Conservation (phyloP, 1,140 invertebrate species). For the Andricus grossulariae region DNA sequence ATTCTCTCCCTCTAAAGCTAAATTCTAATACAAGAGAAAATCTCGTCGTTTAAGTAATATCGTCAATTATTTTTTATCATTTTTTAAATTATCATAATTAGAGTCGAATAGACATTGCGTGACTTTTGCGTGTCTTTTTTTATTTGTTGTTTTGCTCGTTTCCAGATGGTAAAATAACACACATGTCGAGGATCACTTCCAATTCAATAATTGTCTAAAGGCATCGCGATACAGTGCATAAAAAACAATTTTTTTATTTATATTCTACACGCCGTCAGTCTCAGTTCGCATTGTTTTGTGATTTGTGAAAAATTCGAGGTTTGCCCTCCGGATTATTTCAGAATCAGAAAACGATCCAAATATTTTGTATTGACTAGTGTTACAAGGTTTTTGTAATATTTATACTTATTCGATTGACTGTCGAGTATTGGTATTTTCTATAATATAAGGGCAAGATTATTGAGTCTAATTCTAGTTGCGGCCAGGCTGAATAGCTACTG, state of each 20-base stretch:
- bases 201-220: conserved; percentile 20
- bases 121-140: not conserved
- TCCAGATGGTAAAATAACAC: conserved; percentile 38
- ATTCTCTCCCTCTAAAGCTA: not conserved
- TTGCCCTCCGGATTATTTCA: conserved; percentile 33
- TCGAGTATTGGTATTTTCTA: conserved; percentile 58
- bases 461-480: conserved; percentile 33
- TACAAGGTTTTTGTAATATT: conserved; percentile 57
- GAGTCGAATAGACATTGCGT: no score
- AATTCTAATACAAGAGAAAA: conserved; percentile 1
- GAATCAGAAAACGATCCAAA: conserved; percentile 35
- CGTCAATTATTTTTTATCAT: no score
- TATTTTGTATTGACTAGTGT: conserved; percentile 67
- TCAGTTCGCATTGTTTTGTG: conserved; percentile 28
- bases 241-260: conserved; percentile 26
- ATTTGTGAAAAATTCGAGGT: conserved; percentile 6
- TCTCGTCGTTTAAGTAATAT: not conserved
- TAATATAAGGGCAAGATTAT: conserved; percentile 31
- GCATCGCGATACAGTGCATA: conserved; percentile 23
- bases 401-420: conserved; percentile 71
- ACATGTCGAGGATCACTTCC: not conserved
- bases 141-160: conserved; percentile 10
- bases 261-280: conserved; percentile 28
- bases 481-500: conserved; percentile 44
- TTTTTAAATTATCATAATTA: no score